A percentile compares a stretch with the other conserved stretches of the same genome.
Conservation (phyloP, 2,113 vertebrate species). For the Archilochus colubris region DNA sequence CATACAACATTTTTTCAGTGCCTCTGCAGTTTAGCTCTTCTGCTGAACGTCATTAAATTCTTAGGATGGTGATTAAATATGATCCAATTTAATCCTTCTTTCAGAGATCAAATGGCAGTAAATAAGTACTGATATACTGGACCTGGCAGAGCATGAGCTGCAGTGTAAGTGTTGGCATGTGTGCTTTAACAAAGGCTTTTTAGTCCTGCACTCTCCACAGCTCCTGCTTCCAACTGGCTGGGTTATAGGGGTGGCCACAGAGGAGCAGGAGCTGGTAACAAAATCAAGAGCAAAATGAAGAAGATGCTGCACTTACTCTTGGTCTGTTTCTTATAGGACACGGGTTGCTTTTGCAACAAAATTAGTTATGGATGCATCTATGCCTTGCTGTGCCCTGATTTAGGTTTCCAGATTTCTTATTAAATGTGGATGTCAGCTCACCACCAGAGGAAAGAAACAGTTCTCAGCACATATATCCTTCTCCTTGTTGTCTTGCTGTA, state of each 20-base stretch:
- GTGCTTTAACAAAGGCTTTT: background rate
- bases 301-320: background rate
- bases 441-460: background rate
- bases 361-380: background rate
- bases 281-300: background rate
- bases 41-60: background rate
- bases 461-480: background rate
- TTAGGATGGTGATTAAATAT: background rate
- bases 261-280: background rate
- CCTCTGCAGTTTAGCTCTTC: background rate
- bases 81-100: background rate
- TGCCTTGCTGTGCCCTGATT: background rate
- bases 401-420: background rate
- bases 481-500: background rate
- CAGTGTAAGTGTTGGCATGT: fast-evolving
- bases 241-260: too few relatives aligned
- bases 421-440: background rate
- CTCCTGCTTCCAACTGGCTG: background rate
- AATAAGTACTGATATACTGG: background rate
- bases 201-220: background rate
- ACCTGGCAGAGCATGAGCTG: background rate
- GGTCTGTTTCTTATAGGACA: background rate
- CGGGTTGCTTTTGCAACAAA: background rate
- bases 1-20: background rate
- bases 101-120: background rate